Base-by-base conservation (phyloP, 2,797 vertebrate genomes). In the Mus minutoides region DNA sequence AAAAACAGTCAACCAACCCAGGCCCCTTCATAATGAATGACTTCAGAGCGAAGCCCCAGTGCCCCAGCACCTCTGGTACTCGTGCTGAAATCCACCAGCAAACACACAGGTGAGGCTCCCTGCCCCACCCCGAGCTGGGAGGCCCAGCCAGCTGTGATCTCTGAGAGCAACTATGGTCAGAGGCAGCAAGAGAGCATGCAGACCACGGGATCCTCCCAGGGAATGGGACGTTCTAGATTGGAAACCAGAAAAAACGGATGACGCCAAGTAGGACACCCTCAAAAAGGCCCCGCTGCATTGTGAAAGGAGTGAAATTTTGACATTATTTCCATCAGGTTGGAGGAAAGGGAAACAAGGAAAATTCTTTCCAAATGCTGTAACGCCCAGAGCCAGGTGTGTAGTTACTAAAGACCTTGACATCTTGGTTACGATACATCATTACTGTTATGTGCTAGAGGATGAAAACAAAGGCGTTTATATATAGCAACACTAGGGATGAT, bases 401-500 rank as follows among this genome's bases (percentile, higher is more conserved):
- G 9, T 40, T 19, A 91, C 67, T 96, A 8, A 46, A 96, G 92
- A 94, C n/a, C 1, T 40, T 90, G 88, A 29, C 62, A 6, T 90
- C 92, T 97, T 69, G 96, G 22, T 69, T 43, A 34, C 8, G 62
- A 85, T 37, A 13, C 19, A 86, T 92, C 92, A 85, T 34, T 34
- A 22, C 56, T 24, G 14, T 69, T 29, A 92, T 4, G 1, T 58
- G 9, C 19, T 16, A 21, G 62, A 89, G 26, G 37, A 71, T 67
- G 49, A 86, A 97, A 86, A 97, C 62, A 97, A 49, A 95, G 1
- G 6, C 19, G 54, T 56, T 71, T 95, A 88, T 85, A 96, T 43
- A 95, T 58, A 95, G 90, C 10, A 49, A 83, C 12, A 71, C 43
- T 24, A 90, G 69, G 76, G 37, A 94, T 96, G 97, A 97, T 34